A percentile compares a stretch with the other conserved stretches of the same genome.
Conservation (phyloP, 2,113 vertebrate species). For the Isichthys henryi region DNA sequence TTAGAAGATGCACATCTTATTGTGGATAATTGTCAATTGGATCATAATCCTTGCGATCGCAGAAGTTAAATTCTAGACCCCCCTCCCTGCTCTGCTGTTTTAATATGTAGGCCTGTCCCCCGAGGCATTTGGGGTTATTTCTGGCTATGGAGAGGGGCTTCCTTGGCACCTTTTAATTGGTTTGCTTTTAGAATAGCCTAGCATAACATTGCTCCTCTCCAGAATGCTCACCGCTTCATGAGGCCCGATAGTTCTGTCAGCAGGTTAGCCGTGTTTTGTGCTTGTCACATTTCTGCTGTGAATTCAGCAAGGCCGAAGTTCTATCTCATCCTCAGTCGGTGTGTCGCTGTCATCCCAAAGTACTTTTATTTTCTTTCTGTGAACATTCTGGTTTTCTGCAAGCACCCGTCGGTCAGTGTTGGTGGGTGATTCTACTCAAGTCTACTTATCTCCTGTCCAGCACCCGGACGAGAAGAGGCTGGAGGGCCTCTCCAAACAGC, state of each 20-base stretch:
- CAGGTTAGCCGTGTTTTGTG: not conserved
- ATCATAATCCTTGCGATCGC: not conserved
- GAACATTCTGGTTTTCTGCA: not conserved
- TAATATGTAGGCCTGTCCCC: conserved; percentile 3
- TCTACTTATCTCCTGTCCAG: conserved; percentile 44
- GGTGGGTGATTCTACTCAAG: not conserved
- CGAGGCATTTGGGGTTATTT: not conserved
- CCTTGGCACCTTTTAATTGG: not conserved
- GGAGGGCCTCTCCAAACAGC: conserved; percentile 85
- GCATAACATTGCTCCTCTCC: not conserved
- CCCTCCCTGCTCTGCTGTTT: not conserved
- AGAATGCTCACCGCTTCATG: not conserved
- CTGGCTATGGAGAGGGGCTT: not conserved
- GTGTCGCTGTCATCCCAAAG: not conserved
- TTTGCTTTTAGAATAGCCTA: not conserved
- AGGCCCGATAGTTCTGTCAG: not conserved
- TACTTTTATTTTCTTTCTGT: not conserved
- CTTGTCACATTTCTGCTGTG: not conserved
- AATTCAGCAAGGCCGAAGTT: not conserved
- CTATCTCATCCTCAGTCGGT: not conserved
- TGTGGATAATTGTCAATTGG: not conserved
- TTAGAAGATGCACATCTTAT: not conserved
- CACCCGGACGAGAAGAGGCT: conserved; percentile 77
- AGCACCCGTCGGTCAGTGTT: not conserved
- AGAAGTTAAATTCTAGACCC: not conserved